A percentile compares a stretch with the other conserved stretches of the same genome.
phyloP scores from a whole-genome alignment of 2,797 vertebrate genomes.

The Hippocampus kuda region DNA sequence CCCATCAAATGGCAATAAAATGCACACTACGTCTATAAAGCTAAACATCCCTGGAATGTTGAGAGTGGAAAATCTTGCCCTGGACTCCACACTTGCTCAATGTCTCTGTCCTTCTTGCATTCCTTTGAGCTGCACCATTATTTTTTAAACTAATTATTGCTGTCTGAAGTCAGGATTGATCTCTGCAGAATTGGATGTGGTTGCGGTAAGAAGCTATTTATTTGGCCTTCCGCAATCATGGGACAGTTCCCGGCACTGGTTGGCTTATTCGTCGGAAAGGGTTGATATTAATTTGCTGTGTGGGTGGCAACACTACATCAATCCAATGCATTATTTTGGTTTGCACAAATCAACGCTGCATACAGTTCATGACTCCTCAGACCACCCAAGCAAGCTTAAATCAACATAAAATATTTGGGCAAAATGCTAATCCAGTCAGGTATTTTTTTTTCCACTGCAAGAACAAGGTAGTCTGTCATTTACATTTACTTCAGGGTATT shows the following conservation, averaged over 20 bases:
- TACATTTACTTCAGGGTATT: slow-evolving; percentile 23
- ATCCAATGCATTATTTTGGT: not conserved
- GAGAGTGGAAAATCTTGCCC: slow-evolving; percentile 44
- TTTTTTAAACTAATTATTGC: slow-evolving; percentile 21
- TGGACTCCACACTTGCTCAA: slow-evolving; percentile 13
- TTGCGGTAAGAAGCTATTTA: slow-evolving; percentile 31
- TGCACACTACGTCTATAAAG: slow-evolving; percentile 31
- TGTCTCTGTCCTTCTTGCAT: slow-evolving; percentile 15
- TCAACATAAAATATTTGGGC: not conserved
- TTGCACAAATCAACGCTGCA: not conserved
- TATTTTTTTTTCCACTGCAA: slow-evolving; percentile 20
- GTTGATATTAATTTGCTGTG: slow-evolving; percentile 31
- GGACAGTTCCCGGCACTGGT: slow-evolving; percentile 35
- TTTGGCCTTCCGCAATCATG: slow-evolving; percentile 36
- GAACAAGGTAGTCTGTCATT: slow-evolving; percentile 28
- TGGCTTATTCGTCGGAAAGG: slow-evolving; percentile 35
- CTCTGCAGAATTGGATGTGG: slow-evolving; percentile 46
- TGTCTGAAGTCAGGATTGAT: slow-evolving; percentile 41
- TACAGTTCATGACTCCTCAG: not conserved
- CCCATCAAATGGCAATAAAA: slow-evolving; percentile 34
- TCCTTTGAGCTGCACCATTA: not conserved
- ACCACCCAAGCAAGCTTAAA: not conserved
- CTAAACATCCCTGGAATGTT: slow-evolving; percentile 20
- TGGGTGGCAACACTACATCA: slow-evolving; percentile 22
- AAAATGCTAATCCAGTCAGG: not conserved